Evolutionary conservation across 2,113 vertebrate genomes (phyloP).

Genomic region (Cryptomyrus ogoouensis): DNA sequence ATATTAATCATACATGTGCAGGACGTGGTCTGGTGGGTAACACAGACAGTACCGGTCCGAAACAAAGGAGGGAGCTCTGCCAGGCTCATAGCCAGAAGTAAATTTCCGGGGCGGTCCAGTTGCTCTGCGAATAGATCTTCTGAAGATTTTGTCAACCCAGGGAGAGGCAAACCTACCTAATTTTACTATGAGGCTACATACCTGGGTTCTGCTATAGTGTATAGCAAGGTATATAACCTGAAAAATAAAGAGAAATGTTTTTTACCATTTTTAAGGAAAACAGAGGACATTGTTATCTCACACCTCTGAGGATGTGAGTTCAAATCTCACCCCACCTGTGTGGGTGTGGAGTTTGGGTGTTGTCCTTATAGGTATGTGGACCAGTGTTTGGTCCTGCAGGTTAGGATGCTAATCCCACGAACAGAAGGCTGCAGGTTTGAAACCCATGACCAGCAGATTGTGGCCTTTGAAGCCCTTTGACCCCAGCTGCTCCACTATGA

Average conservation of each 20-base stretch:
- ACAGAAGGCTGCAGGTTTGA: neutral
- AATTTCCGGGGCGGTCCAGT: neutral
- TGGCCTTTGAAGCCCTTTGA: neutral
- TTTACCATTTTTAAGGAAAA: neutral
- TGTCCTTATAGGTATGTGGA: too few relatives aligned
- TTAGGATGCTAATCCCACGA: neutral
- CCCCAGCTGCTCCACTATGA: neutral
- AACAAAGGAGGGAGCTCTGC: neutral
- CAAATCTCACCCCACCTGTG: neutral
- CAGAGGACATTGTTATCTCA: neutral
- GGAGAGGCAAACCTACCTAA: too few relatives aligned
- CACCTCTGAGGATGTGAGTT: neutral
- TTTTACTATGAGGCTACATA: neutral
- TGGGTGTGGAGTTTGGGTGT: neutral
- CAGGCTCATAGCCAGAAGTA: neutral
- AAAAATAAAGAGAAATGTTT: neutral
- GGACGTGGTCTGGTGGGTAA: neutral
- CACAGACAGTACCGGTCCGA: neutral
- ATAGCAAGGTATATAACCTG: neutral
- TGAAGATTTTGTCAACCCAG: neutral
- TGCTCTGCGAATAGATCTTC: neutral
- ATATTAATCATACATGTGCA: neutral
- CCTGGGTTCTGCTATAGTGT: neutral
- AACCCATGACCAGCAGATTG: neutral
- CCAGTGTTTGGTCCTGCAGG: neutral